Conservation (phyloP, 2,797 vertebrate genomes). For the Mus minutoides region DNA sequence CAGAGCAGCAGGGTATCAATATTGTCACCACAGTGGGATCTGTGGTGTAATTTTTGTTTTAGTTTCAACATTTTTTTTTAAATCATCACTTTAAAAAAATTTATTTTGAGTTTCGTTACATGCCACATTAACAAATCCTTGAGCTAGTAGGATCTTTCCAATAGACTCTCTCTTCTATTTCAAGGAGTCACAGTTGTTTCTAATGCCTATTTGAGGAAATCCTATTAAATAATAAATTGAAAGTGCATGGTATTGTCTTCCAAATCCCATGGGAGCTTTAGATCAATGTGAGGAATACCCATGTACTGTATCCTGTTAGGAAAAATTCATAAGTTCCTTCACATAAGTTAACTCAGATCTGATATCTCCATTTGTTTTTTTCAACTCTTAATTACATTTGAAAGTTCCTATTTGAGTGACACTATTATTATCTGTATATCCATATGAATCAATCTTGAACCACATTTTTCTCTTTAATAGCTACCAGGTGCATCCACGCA, state of each 20-base stretch:
- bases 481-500: neutral
- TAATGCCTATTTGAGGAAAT: neutral
- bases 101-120: neutral
- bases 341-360: constrained; percentile 6
- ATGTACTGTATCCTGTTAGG: neutral
- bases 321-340: neutral
- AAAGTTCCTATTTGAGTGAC: neutral
- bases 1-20: fast-evolving
- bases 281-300: neutral
- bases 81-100: neutral
- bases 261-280: neutral
- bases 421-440: neutral
- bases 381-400: neutral
- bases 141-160: neutral
- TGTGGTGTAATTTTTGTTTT: neutral
- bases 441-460: neutral
- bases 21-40: neutral
- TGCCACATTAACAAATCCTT: neutral
- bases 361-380: neutral
- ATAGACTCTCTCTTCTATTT: neutral
- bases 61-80: neutral
- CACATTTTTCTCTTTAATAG: neutral
- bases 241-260: neutral
- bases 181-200: neutral
- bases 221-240: neutral